Conservation (phyloP, 2,113 vertebrate species). For the Ceratotherium simum region DNA sequence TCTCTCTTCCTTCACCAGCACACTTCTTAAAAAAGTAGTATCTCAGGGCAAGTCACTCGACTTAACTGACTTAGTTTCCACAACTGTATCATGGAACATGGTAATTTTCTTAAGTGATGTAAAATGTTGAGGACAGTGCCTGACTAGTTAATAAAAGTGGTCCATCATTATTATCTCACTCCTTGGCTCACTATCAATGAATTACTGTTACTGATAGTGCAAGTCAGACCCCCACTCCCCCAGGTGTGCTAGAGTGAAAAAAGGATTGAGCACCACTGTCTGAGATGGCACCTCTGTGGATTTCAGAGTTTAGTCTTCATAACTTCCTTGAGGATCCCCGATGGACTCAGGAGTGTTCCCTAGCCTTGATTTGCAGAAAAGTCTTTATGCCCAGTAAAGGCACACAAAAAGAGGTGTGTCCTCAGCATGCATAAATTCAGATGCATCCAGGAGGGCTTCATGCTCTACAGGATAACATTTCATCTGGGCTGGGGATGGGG, state of each 20-base stretch:
- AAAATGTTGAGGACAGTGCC: background rate
- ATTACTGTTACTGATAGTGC: background rate
- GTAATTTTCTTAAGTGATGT: slow-evolving; percentile 10
- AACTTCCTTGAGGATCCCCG: background rate
- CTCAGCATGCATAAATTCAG: background rate
- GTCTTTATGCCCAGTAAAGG: background rate
- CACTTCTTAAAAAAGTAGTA: slow-evolving; percentile 1
- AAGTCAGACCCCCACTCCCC: background rate
- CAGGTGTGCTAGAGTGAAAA: background rate
- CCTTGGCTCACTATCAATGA: background rate
- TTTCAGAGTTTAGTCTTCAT: slow-evolving; percentile 4
- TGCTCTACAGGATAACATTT: background rate
- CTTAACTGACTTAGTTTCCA: slow-evolving; percentile 31
- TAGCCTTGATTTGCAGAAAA: background rate
- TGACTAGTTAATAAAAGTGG: slow-evolving; percentile 41
- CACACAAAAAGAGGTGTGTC: background rate
- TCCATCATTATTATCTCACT: background rate
- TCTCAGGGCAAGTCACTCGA: background rate
- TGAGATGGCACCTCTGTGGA: background rate
- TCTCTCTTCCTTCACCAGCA: slow-evolving; percentile 32
- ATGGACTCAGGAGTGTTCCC: background rate
- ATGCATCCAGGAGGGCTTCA: background rate
- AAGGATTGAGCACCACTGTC: background rate
- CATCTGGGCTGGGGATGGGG: background rate
- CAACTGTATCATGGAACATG: background rate